Base-by-base conservation (phyloP, 2,797 vertebrate genomes). In the Sebastes aleutianus region DNA sequence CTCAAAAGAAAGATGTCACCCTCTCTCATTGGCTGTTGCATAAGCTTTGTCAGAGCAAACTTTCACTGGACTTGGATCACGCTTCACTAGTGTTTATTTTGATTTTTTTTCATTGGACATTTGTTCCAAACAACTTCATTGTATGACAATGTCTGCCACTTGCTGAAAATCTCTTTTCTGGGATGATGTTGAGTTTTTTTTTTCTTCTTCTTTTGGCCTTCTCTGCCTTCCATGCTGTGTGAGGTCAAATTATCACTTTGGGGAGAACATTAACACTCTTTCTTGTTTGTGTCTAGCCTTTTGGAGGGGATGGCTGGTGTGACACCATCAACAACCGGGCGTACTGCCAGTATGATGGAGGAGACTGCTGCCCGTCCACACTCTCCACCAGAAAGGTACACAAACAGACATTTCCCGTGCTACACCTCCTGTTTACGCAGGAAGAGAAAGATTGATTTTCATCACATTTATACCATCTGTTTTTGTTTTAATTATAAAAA, bases 241-340 rank as follows among this genome's bases (percentile, higher is more conserved):
- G 73, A 57, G 77, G 79, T 72, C n/a, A 78, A 71, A 69, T 69
- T 3, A 69, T 69, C 4, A 58, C 76, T 78, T 78, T 32, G 27
- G 43, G 32, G 43, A 79, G 70, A 58, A 26, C 36, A 54, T 59
- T 84, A 82, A 64, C 54, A 63, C 63, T 78, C 61, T 78, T 86
- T 83, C 31, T 85, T 86, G 65, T 92, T 90, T 91, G 62, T 85
- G 50, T 61, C 54, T 70, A 99, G 98, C 98, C 98, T 71, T 99
- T 99, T 86, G 97, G 96, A 90, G 98, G 96, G 39, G 99, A 99
- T 0, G 98, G 97, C 68, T 99, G 98, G 98, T 99, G 99, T 47
- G 99, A 99, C 91, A 99, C 97, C 68, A 98, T 98, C 94, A 99
- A 99, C 93, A 99, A 99, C 92, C 90, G 98, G 50, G 99, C 98